A percentile compares a stretch with the other conserved stretches of the same genome.
phyloP scores from a whole-genome alignment of 92 coral and sea anemone genomes.

The Zoanthus sociatus region DNA sequence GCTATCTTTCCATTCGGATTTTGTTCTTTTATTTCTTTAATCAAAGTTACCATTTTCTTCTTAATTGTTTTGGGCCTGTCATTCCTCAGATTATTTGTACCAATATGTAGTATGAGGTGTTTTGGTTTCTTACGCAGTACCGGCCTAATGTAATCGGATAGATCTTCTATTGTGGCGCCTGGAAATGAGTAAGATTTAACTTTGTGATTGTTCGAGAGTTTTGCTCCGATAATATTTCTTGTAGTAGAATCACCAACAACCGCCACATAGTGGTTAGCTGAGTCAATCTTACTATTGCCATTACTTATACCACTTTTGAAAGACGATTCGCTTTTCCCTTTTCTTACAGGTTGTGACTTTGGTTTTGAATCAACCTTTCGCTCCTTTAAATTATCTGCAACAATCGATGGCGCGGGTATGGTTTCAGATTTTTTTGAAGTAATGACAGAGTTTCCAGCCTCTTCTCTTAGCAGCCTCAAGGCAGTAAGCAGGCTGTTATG shows the following conservation, averaged over 20 bases:
- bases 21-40: conserved; percentile 38
- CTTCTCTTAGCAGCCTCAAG: too few relatives aligned
- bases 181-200: conserved; percentile 52
- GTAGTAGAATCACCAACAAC: conserved; percentile 31
- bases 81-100: conserved; percentile 44
- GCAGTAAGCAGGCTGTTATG: too few relatives aligned
- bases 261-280: not conserved
- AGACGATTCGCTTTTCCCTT: conserved; percentile 19
- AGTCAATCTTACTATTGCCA: conserved; percentile 10
- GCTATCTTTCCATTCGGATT: conserved; percentile 32
- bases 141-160: conserved; percentile 42
- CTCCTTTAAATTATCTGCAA: too few relatives aligned
- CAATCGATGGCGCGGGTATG: too few relatives aligned
- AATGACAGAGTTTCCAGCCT: too few relatives aligned
- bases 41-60: conserved; percentile 43
- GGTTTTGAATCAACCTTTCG: too few relatives aligned
- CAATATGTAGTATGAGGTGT: conserved; percentile 44
- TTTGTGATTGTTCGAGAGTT: conserved; percentile 20
- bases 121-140: conserved; percentile 46
- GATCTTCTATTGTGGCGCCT: conserved; percentile 55
- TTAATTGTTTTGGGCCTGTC: conserved; percentile 40
- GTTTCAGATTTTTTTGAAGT: too few relatives aligned
- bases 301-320: not conserved
- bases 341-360: conserved; percentile 5
- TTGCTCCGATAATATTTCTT: conserved; percentile 36